Percentiles rank a stretch among this genome's conserved stretches.
phyloP scores from a whole-genome alignment of 1,140 invertebrate genomes.

The Hyles vespertilio region DNA sequence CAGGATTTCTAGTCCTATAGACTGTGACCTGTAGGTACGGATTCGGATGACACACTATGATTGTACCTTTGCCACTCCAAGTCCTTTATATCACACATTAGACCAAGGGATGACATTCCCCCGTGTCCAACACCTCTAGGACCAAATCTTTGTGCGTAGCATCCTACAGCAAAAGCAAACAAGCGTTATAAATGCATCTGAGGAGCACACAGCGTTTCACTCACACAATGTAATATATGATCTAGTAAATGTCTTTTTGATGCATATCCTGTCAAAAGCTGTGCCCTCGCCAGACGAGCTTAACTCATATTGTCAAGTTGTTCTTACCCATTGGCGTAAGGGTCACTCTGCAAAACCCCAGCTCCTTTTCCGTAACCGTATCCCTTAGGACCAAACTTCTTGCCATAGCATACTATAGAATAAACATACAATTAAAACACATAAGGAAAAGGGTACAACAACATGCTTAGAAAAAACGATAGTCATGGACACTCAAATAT shows the following conservation, averaged over 20 bases:
- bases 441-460: slow-evolving; percentile 20
- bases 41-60: slow-evolving; percentile 22
- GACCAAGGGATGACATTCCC: slow-evolving; percentile 83
- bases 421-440: slow-evolving; percentile 45
- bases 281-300: slow-evolving; percentile 51
- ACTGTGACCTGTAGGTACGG: slow-evolving; percentile 24
- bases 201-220: slow-evolving; percentile 40
- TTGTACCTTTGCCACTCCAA: slow-evolving; percentile 79
- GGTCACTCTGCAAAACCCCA: slow-evolving; percentile 92
- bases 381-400: slow-evolving; percentile 95
- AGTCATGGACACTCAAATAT: slow-evolving; percentile 8
- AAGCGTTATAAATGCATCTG: slow-evolving; percentile 52
- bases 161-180: slow-evolving; percentile 79
- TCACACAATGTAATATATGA: slow-evolving; percentile 1
- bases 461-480: slow-evolving; percentile 28
- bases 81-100: slow-evolving; percentile 82
- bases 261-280: slow-evolving; percentile 23
- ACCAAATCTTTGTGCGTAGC: slow-evolving; percentile 89
- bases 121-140: slow-evolving; percentile 94
- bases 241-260: not conserved
- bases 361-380: slow-evolving; percentile 95
- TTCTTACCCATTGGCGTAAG: slow-evolving; percentile 83
- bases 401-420: slow-evolving; percentile 91
- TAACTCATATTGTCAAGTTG: slow-evolving; percentile 22
- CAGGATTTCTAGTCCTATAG: slow-evolving; percentile 33